Conservation (phyloP, 2,888 invertebrate genomes). For the Andricus quercusramuli region DNA sequence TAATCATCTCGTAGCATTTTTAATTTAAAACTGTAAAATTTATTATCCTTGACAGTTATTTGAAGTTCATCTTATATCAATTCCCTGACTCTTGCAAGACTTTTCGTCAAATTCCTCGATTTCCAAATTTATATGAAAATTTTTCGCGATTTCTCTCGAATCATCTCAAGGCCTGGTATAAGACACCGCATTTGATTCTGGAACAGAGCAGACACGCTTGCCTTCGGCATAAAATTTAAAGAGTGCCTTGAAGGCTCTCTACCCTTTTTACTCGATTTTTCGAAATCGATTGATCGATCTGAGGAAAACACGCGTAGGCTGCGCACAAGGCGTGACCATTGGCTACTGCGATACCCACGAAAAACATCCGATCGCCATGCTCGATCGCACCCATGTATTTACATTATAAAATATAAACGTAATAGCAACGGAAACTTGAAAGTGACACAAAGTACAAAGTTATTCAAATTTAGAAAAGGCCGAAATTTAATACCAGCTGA, state of each 20-base stretch:
- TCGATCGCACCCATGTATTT: conserved; percentile 68
- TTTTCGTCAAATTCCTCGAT: no score
- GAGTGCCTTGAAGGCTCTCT: conserved; percentile 49
- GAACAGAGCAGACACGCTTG: not conserved
- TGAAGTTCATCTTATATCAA: no score
- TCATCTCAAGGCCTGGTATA: conserved; percentile 2
- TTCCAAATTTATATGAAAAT: not conserved
- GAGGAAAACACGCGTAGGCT: conserved; percentile 65
- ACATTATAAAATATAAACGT: conserved; percentile 56
- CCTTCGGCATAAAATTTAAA: conserved; percentile 22
- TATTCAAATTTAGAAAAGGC: no score
- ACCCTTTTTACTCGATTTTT: conserved; percentile 64
- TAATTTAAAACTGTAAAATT: no score
- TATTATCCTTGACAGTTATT: no score
- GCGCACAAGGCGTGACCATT: conserved; percentile 67
- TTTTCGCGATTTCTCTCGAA: not conserved
- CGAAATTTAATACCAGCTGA: no score
- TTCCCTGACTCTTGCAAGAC: no score
- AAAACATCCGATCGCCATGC: conserved; percentile 67
- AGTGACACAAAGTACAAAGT: no score
- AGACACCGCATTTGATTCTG: conserved; percentile 1
- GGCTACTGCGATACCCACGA: conserved; percentile 69
- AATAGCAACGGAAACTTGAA: no score
- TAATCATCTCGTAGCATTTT: no score
- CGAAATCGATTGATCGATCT: conserved; percentile 64